These are phyloP conservation scores for Phaethon lepturus DNA, from an alignment of 2,113 vertebrate genomes.

Conservation along the genomic window DNA sequence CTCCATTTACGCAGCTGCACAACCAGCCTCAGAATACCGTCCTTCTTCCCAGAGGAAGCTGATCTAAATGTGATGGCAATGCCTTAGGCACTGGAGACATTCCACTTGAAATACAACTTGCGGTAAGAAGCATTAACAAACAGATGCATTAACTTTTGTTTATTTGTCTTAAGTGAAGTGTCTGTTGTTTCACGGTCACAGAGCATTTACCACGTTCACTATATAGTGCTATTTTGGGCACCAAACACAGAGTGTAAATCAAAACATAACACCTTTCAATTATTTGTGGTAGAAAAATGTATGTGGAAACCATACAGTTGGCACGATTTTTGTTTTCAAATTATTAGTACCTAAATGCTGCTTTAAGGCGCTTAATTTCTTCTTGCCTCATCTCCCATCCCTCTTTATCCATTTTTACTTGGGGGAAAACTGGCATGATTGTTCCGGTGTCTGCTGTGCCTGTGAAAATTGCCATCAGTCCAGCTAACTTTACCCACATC, in stretches of 20 bases:
- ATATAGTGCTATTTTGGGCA: not conserved
- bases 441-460: not conserved
- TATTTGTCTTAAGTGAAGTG: constrained; percentile 7
- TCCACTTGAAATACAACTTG: not conserved
- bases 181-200: not conserved
- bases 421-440: rapidly evolving
- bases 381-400: not conserved
- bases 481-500: not conserved
- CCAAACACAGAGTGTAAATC: not conserved
- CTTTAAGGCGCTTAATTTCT: not conserved
- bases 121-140: constrained; percentile 5
- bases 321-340: not conserved
- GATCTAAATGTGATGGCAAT: not conserved
- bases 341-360: not conserved
- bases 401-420: not conserved
- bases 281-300: not conserved
- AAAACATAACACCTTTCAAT: constrained; percentile 14
- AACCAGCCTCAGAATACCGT: not conserved
- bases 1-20: not conserved
- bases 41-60: not conserved
- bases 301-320: not conserved
- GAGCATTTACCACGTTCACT: not conserved
- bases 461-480: constrained; percentile 29
- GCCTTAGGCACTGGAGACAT: not conserved
- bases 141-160: not conserved